phyloP scores from a whole-genome alignment of 1,140 invertebrate genomes.

The Zaprionus ornatus region DNA sequence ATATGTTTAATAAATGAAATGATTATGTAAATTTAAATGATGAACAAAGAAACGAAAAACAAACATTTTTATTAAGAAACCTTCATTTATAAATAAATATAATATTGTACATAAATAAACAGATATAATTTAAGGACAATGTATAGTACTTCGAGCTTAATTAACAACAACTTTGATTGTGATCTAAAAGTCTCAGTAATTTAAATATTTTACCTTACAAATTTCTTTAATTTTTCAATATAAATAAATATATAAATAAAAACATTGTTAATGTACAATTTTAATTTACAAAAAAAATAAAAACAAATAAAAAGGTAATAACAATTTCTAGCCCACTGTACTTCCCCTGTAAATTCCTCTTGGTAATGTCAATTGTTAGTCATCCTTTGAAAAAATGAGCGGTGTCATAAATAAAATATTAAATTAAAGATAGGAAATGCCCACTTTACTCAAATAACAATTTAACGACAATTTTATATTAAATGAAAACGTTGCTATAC shows the following conservation, averaged over 20 bases:
- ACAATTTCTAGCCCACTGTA: background rate
- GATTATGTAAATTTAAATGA: too few relatives aligned
- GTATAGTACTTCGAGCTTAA: too few relatives aligned
- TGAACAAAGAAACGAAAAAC: too few relatives aligned
- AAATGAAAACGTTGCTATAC: conserved; percentile 14
- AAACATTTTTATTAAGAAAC: too few relatives aligned
- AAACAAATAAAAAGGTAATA: background rate
- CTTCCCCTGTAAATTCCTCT: background rate
- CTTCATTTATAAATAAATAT: background rate
- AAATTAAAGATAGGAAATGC: conserved; percentile 20
- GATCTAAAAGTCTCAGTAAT: background rate
- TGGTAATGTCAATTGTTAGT: background rate
- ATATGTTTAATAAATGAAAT: background rate
- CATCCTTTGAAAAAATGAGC: background rate
- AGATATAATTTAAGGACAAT: too few relatives aligned
- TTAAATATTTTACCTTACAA: background rate
- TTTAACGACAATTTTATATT: conserved; percentile 19
- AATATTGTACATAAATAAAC: background rate
- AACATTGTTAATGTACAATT: background rate
- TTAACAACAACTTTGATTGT: too few relatives aligned
- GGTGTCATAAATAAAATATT: conserved; percentile 17
- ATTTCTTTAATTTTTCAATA: background rate
- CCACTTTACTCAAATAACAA: conserved; percentile 25
- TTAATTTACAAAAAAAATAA: background rate
- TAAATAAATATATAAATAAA: too few relatives aligned